Base-by-base conservation (phyloP, 2,113 vertebrate species). In the Notarius lentiginosus region DNA sequence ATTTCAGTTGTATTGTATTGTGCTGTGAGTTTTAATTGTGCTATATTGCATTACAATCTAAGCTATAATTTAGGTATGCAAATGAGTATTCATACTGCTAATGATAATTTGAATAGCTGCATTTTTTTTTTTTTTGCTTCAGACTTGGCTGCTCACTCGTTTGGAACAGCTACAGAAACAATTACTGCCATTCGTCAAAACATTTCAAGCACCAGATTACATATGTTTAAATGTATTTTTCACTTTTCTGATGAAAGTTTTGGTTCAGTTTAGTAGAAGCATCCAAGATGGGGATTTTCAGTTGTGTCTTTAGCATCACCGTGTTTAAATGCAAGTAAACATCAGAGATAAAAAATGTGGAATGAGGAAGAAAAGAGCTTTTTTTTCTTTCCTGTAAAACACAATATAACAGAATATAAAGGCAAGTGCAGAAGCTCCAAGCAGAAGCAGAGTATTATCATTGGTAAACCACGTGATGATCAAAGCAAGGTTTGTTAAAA, bases 21-120 rank as follows among this genome's bases (percentile, higher is more conserved):
- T 12, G 47, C 73, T 14, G 47, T 11, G 5, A 24, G 81, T 51
- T 83, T 83, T 51, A 83, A 83, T 66, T n/a, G 47, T 30, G 61
- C 63, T 51, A 68, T 20, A 68, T 53, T 83, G 81, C 55, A 27
- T 30, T 55, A 83, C 63, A 55, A 70, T 30, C 63, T 12, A 20
- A 68, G 49, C 82, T 55, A 68, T 83, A 53, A 83, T 83, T 83
- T 53, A 9, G 1, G 15, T 20, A 53, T 70, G 82, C 63, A 68
- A 83, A 68, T 66, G 15, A 66, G 81, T 18, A n/a, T 11, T 68
- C 82, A 12, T 55, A 27, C 27, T n/a, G 63, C 82, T 83, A 83
- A 83, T 55, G 47, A 83, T 83, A 63, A 68, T 83, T 83, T 68
- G 51, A 83, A 70, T 68, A 66, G 49, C n/a, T 58, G 24, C n/a